phyloP scores from a whole-genome alignment of 53 echinoderm and acorn worm genomes.

The Patiria pectinifera region DNA sequence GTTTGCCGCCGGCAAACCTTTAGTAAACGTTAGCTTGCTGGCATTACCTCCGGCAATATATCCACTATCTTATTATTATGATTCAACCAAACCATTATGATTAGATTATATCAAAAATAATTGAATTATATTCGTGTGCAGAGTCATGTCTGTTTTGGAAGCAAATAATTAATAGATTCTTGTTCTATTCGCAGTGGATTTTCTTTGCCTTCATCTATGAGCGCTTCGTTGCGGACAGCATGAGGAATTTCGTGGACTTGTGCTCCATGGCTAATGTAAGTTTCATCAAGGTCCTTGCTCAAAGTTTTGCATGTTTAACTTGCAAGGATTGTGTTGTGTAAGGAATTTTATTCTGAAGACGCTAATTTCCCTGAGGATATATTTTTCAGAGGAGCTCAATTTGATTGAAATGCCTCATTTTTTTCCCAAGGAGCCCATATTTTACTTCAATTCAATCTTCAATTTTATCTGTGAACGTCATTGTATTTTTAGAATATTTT shows the following conservation, averaged over 20 bases:
- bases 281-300: not conserved
- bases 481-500: too few species aligned
- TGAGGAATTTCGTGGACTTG: slow-evolving; percentile 98
- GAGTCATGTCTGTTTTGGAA: not conserved
- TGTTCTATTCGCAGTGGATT: slow-evolving; percentile 74
- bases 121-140: not conserved
- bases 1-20: too few species aligned
- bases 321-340: not conserved
- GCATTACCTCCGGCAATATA: too few species aligned
- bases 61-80: too few species aligned
- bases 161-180: not conserved
- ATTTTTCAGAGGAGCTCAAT: too few species aligned
- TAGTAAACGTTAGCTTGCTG: too few species aligned
- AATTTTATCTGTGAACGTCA: too few species aligned
- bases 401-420: too few species aligned
- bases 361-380: not conserved
- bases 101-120: too few species aligned
- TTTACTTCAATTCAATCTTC: too few species aligned
- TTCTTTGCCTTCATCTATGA: slow-evolving; percentile 96
- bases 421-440: too few species aligned
- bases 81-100: too few species aligned
- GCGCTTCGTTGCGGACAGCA: slow-evolving; percentile 87
- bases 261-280: slow-evolving; percentile 99
- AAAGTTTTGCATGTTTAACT: not conserved
- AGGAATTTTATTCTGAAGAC: not conserved